phyloP scores from a whole-genome alignment of 2,113 vertebrate species.

The Esox niger region DNA sequence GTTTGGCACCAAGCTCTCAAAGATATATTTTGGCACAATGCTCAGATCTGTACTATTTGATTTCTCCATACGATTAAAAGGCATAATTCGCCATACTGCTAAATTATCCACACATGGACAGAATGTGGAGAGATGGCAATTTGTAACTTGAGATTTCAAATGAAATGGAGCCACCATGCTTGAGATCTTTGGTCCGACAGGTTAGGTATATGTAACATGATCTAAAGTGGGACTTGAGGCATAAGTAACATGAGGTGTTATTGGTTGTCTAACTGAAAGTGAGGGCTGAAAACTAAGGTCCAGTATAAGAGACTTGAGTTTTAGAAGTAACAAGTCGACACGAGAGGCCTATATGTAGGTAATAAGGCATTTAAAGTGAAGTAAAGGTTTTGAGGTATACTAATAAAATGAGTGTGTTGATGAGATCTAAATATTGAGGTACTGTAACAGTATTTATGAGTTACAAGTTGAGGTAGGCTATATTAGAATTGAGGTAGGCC shows the following conservation, averaged over 20 bases:
- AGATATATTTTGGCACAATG: slow-evolving; percentile 63
- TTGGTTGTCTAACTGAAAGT: slow-evolving; percentile 23
- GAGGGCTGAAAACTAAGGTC: slow-evolving; percentile 43
- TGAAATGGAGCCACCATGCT: slow-evolving; percentile 38
- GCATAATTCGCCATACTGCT: slow-evolving; percentile 48
- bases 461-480: no score
- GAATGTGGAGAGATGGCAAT: slow-evolving; percentile 25
- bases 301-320: no score
- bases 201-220: slow-evolving; percentile 34
- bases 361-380: no score
- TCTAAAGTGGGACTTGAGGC: slow-evolving; percentile 28
- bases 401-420: no score
- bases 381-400: slow-evolving; percentile 9
- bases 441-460: slow-evolving; percentile 1
- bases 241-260: slow-evolving; percentile 38
- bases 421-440: slow-evolving; percentile 38
- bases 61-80: slow-evolving; percentile 45
- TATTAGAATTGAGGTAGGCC: no score
- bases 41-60: slow-evolving; percentile 53
- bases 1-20: slow-evolving; percentile 65
- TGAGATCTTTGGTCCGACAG: slow-evolving; percentile 66
- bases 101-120: slow-evolving; percentile 22
- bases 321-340: no score
- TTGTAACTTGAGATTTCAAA: slow-evolving; percentile 20
- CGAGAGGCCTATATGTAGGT: no score